Evolutionary conservation across 92 coral and sea anemone genomes (phyloP).

Genomic region (Palythoa caribaeorum): DNA sequence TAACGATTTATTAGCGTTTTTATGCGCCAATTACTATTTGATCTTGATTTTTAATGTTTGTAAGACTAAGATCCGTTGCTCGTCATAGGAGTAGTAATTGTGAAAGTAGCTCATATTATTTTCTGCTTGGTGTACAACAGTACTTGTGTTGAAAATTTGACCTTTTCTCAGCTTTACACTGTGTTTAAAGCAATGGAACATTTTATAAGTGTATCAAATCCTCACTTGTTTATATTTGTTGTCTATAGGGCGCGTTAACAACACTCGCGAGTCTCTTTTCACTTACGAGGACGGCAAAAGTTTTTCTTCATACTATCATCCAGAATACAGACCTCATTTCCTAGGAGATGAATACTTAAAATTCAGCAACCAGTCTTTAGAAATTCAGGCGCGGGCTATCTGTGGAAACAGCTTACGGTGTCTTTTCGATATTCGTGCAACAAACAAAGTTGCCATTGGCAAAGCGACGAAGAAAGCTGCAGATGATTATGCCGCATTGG

Average conservation of each 20-base stretch:
- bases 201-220: too few relatives aligned
- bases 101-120: too few relatives aligned
- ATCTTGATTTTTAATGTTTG: too few relatives aligned
- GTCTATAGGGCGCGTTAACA: slow-evolving; percentile 23
- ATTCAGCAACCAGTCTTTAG: slow-evolving; percentile 57
- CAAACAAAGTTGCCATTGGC: slow-evolving; percentile 77
- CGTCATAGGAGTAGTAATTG: too few relatives aligned
- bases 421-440: slow-evolving; percentile 75
- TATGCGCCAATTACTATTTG: too few relatives aligned
- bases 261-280: slow-evolving; percentile 60
- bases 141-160: too few relatives aligned
- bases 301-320: slow-evolving; percentile 52
- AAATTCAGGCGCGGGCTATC: slow-evolving; percentile 56
- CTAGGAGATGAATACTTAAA: slow-evolving; percentile 52
- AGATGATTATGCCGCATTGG: slow-evolving; percentile 51
- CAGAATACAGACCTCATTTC: slow-evolving; percentile 71
- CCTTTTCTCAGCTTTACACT: too few relatives aligned
- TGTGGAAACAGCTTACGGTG: slow-evolving; percentile 80
- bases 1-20: too few relatives aligned
- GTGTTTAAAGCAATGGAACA: too few relatives aligned
- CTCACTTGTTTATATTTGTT: neutral
- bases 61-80: too few relatives aligned
- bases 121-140: too few relatives aligned
- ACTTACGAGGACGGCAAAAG: slow-evolving; percentile 58
- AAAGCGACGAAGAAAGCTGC: slow-evolving; percentile 59